Percentiles rank a stretch among this genome's conserved stretches.
These are phyloP conservation scores for Etheostoma perlongum DNA, from an alignment of 2,797 vertebrate species.

Conservation along the genomic window DNA sequence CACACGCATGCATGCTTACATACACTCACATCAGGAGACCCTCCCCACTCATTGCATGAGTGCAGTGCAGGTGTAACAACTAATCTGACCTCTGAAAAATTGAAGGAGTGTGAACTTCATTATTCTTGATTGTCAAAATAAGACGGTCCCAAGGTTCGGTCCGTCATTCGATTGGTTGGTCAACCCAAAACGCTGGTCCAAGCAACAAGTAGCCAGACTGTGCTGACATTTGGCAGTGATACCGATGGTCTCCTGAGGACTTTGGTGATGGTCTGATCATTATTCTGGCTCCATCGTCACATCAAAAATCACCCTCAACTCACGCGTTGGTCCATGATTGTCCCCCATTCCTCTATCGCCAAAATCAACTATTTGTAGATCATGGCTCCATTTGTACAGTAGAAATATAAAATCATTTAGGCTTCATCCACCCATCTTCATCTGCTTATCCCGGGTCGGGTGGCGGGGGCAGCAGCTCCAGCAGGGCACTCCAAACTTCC, in stretches of 20 bases:
- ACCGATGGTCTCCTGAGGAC: not conserved
- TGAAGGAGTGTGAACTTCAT: constrained; percentile 1
- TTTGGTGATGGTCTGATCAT: not conserved
- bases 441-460: no score
- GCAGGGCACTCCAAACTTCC: no score
- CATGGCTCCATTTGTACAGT: not conserved
- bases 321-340: not conserved
- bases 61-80: constrained; percentile 43
- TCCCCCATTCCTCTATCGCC: not conserved
- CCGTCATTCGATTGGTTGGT: not conserved
- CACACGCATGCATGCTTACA: constrained; percentile 12
- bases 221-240: not conserved
- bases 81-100: constrained; percentile 21
- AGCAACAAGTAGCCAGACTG: not conserved
- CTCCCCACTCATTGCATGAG: constrained; percentile 30
- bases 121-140: constrained; percentile 4
- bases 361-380: not conserved
- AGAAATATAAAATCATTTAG: not conserved
- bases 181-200: not conserved
- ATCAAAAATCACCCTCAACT: not conserved
- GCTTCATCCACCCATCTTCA: no score
- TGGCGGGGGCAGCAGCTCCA: no score
- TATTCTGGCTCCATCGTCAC: not conserved
- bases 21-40: constrained; percentile 23
- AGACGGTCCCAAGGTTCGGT: not conserved